These are phyloP conservation scores for Lacerta agilis DNA, from an alignment of 2,797 vertebrate genomes.

Conservation along the genomic window DNA sequence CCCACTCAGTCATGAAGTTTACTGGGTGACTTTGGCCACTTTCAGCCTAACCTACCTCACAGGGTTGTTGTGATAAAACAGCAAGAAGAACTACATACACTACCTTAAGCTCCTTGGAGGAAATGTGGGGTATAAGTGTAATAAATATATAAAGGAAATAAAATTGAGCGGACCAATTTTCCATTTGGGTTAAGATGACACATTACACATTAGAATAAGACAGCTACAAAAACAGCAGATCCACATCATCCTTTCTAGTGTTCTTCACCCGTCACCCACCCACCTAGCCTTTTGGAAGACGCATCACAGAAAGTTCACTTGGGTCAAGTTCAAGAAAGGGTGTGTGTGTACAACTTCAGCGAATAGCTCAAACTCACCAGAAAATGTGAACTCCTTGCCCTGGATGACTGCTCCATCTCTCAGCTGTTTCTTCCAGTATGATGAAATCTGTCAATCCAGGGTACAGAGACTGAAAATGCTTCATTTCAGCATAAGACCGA, in stretches of 20 bases:
- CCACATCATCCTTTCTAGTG: background rate
- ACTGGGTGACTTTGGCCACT: too few species aligned
- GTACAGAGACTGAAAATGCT: slow-evolving; percentile 73
- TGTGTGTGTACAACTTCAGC: background rate
- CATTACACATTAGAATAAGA: background rate
- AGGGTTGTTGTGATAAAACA: too few species aligned
- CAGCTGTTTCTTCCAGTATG: slow-evolving; percentile 69
- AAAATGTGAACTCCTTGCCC: slow-evolving; percentile 66
- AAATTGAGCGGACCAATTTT: background rate
- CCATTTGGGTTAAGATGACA: background rate
- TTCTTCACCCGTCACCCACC: background rate
- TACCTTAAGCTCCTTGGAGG: too few species aligned
- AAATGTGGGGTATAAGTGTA: too few species aligned
- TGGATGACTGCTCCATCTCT: slow-evolving; percentile 73
- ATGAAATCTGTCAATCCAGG: slow-evolving; percentile 73
- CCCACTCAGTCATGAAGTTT: too few species aligned
- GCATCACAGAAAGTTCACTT: background rate
- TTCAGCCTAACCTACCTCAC: too few species aligned
- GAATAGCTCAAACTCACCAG: slow-evolving; percentile 69
- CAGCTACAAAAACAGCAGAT: background rate
- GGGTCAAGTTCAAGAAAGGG: background rate
- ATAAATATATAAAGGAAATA: too few species aligned
- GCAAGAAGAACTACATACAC: too few species aligned
- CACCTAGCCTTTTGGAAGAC: background rate
- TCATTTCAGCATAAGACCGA: slow-evolving; percentile 70